Conservation (phyloP, 2,113 vertebrate species). For the Condylura cristata region DNA sequence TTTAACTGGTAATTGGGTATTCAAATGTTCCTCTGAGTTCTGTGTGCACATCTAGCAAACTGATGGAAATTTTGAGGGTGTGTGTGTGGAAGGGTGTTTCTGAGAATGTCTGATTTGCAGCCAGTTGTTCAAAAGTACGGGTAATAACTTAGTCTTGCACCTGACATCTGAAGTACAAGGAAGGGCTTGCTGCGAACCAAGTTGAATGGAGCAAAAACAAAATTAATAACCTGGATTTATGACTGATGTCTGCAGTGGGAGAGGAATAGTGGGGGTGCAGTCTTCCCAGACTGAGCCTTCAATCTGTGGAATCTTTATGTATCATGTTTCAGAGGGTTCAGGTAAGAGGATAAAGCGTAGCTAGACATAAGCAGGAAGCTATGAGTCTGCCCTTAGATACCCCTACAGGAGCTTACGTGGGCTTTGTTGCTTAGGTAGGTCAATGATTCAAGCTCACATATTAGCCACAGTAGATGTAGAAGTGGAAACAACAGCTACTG, state of each 20-base stretch:
- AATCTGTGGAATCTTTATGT: background rate
- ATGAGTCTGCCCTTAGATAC: background rate
- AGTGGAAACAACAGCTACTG: background rate
- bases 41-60: background rate
- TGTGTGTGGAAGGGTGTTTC: too few relatives aligned
- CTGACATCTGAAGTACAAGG: background rate
- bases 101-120: background rate
- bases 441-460: background rate
- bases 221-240: background rate
- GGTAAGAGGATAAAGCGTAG: background rate
- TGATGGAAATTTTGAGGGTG: too few relatives aligned
- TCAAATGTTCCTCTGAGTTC: background rate
- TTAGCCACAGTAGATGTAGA: background rate
- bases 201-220: background rate
- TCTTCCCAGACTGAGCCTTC: background rate
- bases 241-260: background rate
- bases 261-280: background rate
- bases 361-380: too few relatives aligned
- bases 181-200: background rate
- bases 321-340: background rate
- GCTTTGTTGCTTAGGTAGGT: background rate
- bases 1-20: background rate
- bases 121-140: background rate
- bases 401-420: background rate
- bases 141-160: background rate